These are phyloP conservation scores for Actinopyga echinites DNA, from an alignment of 53 echinoderm and acorn worm genomes.

Conservation along the genomic window DNA sequence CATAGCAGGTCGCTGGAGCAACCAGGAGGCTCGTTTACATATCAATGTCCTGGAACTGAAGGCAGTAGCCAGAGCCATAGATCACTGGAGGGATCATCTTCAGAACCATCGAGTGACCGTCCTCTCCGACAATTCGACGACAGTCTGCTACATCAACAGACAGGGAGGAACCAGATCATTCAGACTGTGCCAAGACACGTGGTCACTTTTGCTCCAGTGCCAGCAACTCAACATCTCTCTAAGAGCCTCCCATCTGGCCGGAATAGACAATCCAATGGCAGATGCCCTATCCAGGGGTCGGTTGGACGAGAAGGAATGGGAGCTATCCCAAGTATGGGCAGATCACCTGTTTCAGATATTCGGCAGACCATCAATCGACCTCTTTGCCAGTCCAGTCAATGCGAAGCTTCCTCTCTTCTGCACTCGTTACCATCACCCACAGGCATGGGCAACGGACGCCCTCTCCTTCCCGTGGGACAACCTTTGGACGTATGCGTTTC, in stretches of 20 bases:
- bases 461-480: too few species aligned
- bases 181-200: constrained; percentile 21
- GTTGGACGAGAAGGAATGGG: constrained; percentile 5
- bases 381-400: constrained; percentile 41
- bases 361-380: constrained; percentile 19
- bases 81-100: neutral
- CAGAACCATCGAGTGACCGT: neutral
- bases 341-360: neutral
- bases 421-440: too few species aligned
- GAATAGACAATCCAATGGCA: constrained; percentile 37
- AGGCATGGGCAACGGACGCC: too few species aligned
- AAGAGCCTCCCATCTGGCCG: constrained; percentile 24
- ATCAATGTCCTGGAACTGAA: constrained; percentile 52
- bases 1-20: constrained; percentile 11
- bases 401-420: too few species aligned
- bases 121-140: constrained; percentile 41
- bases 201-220: constrained; percentile 45
- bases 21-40: neutral
- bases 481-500: too few species aligned
- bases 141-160: constrained; percentile 52
- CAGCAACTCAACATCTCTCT: neutral
- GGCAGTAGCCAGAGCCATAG: constrained; percentile 35
- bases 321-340: neutral
- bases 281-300: constrained; percentile 38
- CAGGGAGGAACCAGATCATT: constrained; percentile 41